Percentiles rank a stretch among this genome's conserved stretches.
phyloP scores from a whole-genome alignment of 2,113 vertebrate species.

The Elaphurus davidianus region DNA sequence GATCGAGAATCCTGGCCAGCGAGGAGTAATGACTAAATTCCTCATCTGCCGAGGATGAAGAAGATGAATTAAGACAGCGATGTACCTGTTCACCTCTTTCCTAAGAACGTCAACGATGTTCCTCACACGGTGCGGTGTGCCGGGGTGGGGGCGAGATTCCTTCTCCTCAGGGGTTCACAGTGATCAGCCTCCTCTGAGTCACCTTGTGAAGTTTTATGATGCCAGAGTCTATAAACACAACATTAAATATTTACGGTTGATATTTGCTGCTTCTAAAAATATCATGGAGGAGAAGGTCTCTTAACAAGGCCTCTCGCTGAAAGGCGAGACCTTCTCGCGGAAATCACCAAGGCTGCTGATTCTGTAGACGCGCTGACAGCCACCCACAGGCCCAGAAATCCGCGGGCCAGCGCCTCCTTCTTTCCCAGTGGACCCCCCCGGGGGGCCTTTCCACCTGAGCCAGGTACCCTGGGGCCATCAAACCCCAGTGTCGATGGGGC shows the following conservation, averaged over 20 bases:
- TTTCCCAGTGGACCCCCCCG: too few relatives aligned
- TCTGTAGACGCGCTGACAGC: accelerated
- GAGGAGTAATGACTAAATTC: neutral
- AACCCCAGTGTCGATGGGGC: accelerated
- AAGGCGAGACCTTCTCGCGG: neutral
- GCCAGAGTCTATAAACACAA: constrained; percentile 35
- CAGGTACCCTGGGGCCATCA: neutral
- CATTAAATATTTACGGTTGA: constrained; percentile 57
- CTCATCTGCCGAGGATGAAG: neutral
- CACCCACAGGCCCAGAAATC: neutral
- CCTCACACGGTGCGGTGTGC: accelerated
- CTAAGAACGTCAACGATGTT: accelerated
- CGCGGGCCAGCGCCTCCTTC: accelerated
- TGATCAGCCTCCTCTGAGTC: neutral
- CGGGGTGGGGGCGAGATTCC: neutral
- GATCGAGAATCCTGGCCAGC: neutral
- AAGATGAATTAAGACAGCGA: neutral
- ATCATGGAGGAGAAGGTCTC: neutral
- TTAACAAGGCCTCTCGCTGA: neutral
- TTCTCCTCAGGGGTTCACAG: neutral
- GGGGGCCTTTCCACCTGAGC: too few relatives aligned
- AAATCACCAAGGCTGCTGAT: neutral
- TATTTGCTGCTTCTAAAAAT: constrained; percentile 56
- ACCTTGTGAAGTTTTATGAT: neutral
- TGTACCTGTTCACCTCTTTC: neutral